These are phyloP conservation scores for Tenrec ecaudatus DNA, from an alignment of 2,113 vertebrate genomes.

Conservation along the genomic window DNA sequence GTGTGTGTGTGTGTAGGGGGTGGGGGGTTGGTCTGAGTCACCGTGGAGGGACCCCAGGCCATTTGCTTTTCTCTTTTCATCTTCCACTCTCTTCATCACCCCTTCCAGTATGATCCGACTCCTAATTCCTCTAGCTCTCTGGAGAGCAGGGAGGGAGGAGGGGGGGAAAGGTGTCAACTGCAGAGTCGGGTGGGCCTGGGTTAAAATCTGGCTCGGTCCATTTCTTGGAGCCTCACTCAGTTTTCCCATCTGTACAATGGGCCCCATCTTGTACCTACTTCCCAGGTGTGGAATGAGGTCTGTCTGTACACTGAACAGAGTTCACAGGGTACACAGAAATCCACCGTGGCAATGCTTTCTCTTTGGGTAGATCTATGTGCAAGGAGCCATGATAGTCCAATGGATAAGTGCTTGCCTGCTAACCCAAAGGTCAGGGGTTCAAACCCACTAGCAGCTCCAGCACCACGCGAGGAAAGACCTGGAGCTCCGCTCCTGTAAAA, in stretches of 20 bases:
- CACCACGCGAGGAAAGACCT: too few relatives aligned
- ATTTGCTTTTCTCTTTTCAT: not conserved
- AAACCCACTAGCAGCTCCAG: too few relatives aligned
- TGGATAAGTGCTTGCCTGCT: not conserved
- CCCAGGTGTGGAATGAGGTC: rapidly evolving
- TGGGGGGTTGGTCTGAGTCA: too few relatives aligned
- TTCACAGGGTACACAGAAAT: not conserved
- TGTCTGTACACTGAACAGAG: not conserved
- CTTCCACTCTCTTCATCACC: not conserved
- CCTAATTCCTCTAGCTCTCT: too few relatives aligned
- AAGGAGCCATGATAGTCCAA: not conserved
- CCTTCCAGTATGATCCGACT: not conserved
- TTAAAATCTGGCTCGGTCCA: not conserved
- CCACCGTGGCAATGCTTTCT: not conserved
- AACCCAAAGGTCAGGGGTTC: not conserved
- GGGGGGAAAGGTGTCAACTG: not conserved
- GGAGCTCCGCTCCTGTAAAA: too few relatives aligned
- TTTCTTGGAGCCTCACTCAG: not conserved
- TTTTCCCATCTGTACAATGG: not conserved
- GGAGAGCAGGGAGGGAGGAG: rapidly evolving
- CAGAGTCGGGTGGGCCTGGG: not conserved
- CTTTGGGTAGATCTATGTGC: not conserved
- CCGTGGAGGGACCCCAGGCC: not conserved
- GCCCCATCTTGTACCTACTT: not conserved
- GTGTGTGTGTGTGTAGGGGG: too few relatives aligned